Evolutionary conservation across 2,797 vertebrate genomes (phyloP), one percentile per base, ranked within the genome.

Genomic region (Sebastes cheni): DNA sequence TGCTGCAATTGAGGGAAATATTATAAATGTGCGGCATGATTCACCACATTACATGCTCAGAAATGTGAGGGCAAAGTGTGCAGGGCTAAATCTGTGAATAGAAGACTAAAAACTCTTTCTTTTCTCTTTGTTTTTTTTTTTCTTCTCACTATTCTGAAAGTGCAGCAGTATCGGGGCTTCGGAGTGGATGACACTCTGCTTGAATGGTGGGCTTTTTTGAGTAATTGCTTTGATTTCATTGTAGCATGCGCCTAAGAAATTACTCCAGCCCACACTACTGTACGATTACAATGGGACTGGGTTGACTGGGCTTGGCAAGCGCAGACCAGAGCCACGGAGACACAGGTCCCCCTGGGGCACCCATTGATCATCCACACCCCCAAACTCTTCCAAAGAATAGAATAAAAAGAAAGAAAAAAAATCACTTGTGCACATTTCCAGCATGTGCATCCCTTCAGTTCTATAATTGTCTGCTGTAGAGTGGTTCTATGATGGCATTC

Each of bases 171-270:
- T 74, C 59, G 72, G 64, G 66, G 52, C 25, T 64, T 65, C 76
- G 54, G 58, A 64, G 61, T 56, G 66, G 72, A 71, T 73, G 72
- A 78, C 67, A 82, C 80, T 75, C 65, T 50, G 32, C 46, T 77
- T 76, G 69, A 82, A 81, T 62, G 6, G 73, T 56, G 62, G 58
- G 18, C 56, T 79, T 89, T 84, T 80, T 75, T 86, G 77, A 92
- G 88, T 90, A 91, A 92, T 88, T 88, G 81, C 85, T 88, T 77
- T 75, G 77, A 86, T 87, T 89, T 86, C 67, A 84, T 61, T 83
- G 62, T 83, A 62, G 50, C 16, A 10, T 82, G 72, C 69, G 61
- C 65, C 67, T 46, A 74, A 80, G 73, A 90, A 91, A 89, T 89
- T 90, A 88, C 81, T 84, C 32, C 60, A 75, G 67, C 67, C 69